Percentiles rank a stretch among this genome's conserved stretches.
Conservation (phyloP, 2,797 vertebrate species). For the Fringilla coelebs region DNA sequence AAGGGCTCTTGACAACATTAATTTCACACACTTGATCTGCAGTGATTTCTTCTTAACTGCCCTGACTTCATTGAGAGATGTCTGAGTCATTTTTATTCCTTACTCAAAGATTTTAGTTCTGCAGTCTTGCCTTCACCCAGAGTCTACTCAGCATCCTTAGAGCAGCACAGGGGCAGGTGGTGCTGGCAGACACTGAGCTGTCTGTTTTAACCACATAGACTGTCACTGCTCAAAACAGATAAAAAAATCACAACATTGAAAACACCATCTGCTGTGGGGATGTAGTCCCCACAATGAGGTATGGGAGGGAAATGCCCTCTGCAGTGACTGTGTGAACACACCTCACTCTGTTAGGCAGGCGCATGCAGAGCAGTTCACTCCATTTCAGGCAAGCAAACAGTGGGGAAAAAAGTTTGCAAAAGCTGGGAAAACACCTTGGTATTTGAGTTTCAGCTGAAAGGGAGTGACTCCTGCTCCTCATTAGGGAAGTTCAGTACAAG, state of each 20-base stretch:
- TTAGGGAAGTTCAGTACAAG: neutral
- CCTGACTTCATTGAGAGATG: neutral
- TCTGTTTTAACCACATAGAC: neutral
- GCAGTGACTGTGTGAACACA: neutral
- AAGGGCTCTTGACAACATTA: neutral
- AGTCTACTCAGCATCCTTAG: neutral
- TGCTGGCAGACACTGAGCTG: neutral
- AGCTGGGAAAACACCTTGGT: neutral
- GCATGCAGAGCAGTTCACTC: neutral
- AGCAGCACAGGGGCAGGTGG: fast-evolving
- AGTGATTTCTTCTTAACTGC: neutral
- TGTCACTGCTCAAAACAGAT: neutral
- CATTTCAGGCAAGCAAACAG: neutral
- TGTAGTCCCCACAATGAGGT: neutral
- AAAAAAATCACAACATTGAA: neutral
- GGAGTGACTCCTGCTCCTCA: neutral
- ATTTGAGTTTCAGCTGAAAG: neutral
- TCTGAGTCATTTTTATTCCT: neutral
- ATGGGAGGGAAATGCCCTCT: neutral
- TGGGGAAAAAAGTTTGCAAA: neutral
- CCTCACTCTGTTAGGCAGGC: neutral
- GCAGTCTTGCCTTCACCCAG: neutral
- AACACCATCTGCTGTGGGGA: neutral
- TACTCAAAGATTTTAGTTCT: neutral
- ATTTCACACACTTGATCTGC: neutral